Conservation (phyloP, 2,113 vertebrate species). For the Tichodroma muraria region DNA sequence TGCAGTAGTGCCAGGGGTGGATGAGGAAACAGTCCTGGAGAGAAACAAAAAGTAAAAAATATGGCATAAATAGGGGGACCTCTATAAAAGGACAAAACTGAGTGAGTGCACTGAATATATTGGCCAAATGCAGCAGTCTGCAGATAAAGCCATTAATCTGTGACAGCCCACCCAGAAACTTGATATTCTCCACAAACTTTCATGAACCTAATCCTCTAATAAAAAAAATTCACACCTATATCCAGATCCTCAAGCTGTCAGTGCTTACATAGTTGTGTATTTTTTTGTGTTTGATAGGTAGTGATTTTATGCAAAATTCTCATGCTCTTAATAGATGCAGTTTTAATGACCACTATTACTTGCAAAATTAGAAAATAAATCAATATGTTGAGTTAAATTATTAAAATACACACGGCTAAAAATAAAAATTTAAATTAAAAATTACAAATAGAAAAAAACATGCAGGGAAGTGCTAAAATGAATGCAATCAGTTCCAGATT, state of each 20-base stretch:
- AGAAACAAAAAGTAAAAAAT: not conserved
- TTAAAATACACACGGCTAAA: constrained; percentile 6
- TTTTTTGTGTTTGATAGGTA: not conserved
- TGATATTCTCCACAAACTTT: not conserved
- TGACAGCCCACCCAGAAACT: constrained; percentile 23
- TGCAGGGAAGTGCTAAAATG: not conserved
- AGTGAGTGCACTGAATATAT: not conserved
- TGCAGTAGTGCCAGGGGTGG: not conserved
- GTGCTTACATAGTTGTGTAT: not conserved
- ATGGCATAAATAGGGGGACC: not conserved
- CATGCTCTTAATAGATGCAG: not conserved
- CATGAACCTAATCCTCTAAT: not conserved
- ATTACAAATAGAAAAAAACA: not conserved
- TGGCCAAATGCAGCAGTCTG: not conserved
- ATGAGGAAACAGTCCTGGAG: not conserved
- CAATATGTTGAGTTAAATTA: not conserved
- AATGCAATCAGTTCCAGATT: constrained; percentile 31
- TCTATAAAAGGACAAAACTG: constrained; percentile 48
- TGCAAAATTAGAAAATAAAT: not conserved
- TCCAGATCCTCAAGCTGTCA: not conserved
- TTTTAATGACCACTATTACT: not conserved
- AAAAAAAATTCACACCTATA: not conserved
- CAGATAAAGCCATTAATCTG: not conserved
- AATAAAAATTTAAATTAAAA: constrained; percentile 14
- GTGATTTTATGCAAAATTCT: not conserved